Evolutionary conservation across 2,888 invertebrate species (phyloP).

Genomic region (Stenoptilia bipunctidactyla): DNA sequence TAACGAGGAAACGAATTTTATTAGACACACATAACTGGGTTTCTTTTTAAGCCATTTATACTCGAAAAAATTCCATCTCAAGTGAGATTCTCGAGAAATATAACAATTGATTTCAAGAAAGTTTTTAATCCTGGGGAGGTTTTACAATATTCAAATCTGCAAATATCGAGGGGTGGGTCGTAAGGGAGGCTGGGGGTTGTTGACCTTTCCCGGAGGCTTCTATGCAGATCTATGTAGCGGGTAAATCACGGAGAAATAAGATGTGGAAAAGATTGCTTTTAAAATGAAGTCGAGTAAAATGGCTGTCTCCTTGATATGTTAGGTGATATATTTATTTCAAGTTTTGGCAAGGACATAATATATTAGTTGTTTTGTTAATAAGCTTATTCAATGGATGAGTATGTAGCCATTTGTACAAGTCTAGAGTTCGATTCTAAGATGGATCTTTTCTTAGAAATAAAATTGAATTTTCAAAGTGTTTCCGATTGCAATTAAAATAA

Average conservation of each 20-base stretch:
- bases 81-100: neutral
- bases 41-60: neutral
- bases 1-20: slow-evolving; percentile 36
- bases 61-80: neutral
- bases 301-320: too few species aligned
- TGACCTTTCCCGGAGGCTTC: slow-evolving; percentile 42
- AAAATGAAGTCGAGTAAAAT: too few species aligned
- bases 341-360: too few species aligned
- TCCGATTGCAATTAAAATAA: too few species aligned
- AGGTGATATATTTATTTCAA: too few species aligned
- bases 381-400: too few species aligned
- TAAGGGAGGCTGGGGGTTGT: slow-evolving; percentile 38
- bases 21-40: neutral
- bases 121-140: slow-evolving; percentile 45
- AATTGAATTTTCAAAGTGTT: too few species aligned
- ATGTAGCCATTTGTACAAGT: too few species aligned
- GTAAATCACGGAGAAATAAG: slow-evolving; percentile 6
- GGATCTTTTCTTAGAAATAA: too few species aligned
- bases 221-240: slow-evolving; percentile 30
- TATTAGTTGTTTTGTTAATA: too few species aligned
- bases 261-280: slow-evolving; percentile 4
- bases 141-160: slow-evolving; percentile 55
- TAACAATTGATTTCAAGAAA: slow-evolving; percentile 27
- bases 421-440: too few species aligned
- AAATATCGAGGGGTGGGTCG: slow-evolving; percentile 37